Conservation (phyloP, 2,888 invertebrate species). For the Lochmaea capreae region DNA sequence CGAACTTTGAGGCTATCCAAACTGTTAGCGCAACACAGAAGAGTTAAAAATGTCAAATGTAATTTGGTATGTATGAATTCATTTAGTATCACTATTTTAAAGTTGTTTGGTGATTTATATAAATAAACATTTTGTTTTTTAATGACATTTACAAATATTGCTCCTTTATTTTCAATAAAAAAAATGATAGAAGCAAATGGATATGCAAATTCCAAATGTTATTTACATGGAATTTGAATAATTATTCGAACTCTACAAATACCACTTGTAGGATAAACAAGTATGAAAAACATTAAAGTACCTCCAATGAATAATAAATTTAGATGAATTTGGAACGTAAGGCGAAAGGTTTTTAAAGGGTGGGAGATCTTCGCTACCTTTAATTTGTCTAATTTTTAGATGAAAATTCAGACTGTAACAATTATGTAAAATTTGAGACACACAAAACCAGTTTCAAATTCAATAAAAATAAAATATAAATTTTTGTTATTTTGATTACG, state of each 20-base stretch:
- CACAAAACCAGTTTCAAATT: neutral
- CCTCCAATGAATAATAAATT: slow-evolving; percentile 17
- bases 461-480: neutral
- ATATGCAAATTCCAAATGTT: slow-evolving; percentile 24
- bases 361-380: neutral
- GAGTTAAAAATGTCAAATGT: neutral
- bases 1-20: slow-evolving; percentile 76
- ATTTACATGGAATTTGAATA: slow-evolving; percentile 13
- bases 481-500: neutral
- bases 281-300: slow-evolving; percentile 8
- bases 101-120: too few species aligned
- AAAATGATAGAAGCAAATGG: neutral
- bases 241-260: slow-evolving; percentile 15
- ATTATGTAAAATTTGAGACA: too few species aligned
- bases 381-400: too few species aligned
- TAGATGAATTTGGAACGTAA: neutral
- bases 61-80: neutral
- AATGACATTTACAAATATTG: neutral
- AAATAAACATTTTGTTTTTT: too few species aligned
- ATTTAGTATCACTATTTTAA: neutral
- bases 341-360: neutral
- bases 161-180: neutral
- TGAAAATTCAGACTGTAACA: too few species aligned
- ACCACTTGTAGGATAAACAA: slow-evolving; percentile 18
- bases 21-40: slow-evolving; percentile 74